Conservation (phyloP, 2,888 invertebrate species). For the Drosophila limbata region DNA sequence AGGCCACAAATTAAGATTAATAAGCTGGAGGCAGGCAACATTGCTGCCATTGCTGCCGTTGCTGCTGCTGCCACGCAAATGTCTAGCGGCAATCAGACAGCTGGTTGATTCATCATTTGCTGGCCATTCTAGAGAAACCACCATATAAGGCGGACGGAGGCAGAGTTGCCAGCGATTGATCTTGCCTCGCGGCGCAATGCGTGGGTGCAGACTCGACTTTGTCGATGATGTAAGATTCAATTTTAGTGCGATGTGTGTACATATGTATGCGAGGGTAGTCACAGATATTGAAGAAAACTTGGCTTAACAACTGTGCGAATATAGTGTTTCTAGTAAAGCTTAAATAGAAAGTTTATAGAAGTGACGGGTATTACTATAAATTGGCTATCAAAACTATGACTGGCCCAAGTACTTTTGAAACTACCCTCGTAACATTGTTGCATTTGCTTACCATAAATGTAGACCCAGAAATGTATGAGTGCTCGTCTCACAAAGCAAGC, state of each 20-base stretch:
- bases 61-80: constrained; percentile 42
- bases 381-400: no score
- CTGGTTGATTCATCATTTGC: constrained; percentile 38
- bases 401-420: background rate
- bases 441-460: constrained; percentile 34
- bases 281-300: no score
- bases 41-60: constrained; percentile 17
- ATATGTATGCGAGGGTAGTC: background rate
- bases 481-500: constrained; percentile 15
- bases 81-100: constrained; percentile 48
- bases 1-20: constrained; percentile 46
- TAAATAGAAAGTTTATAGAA: no score
- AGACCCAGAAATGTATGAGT: constrained; percentile 15
- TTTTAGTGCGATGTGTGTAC: background rate
- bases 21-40: constrained; percentile 44
- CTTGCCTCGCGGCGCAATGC: constrained; percentile 11
- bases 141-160: constrained; percentile 35
- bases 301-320: no score
- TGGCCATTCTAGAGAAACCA: constrained; percentile 14
- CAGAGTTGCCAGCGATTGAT: constrained; percentile 43
- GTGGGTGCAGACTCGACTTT: constrained; percentile 40
- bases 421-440: constrained; percentile 3
- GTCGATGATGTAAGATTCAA: constrained; percentile 54
- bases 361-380: no score
- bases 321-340: no score